Conservation (phyloP, 2,113 vertebrate species). For the Mastomys natalensis region DNA sequence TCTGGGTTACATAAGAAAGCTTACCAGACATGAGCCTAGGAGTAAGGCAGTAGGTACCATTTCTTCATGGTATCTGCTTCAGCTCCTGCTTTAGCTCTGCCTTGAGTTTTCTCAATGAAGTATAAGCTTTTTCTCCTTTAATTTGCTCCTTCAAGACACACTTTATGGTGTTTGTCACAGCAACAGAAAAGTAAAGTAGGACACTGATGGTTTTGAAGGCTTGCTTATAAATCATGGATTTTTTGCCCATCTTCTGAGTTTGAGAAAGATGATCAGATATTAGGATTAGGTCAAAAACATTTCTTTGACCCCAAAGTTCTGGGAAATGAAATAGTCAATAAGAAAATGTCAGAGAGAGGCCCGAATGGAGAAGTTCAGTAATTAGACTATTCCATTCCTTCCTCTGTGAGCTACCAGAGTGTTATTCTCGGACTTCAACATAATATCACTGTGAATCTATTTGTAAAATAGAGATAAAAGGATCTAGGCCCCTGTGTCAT, state of each 20-base stretch:
- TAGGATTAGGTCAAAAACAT: background rate
- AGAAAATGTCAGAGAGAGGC: background rate
- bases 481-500: background rate
- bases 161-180: background rate
- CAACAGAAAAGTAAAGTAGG: background rate
- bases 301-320: background rate
- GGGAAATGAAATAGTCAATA: background rate
- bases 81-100: background rate
- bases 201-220: background rate
- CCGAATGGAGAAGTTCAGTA: background rate
- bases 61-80: background rate
- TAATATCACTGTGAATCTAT: background rate
- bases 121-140: too few species aligned
- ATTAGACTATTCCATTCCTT: background rate
- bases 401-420: background rate
- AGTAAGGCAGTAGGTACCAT: background rate
- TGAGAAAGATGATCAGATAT: background rate
- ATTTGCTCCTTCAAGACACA: background rate
- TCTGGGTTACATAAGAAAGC: background rate
- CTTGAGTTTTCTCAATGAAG: background rate
- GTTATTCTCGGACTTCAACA: background rate
- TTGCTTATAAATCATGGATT: background rate
- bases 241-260: background rate
- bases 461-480: background rate
- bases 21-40: background rate